Conservation (phyloP, 2,113 vertebrate species). For the Taurulus bubalis region DNA sequence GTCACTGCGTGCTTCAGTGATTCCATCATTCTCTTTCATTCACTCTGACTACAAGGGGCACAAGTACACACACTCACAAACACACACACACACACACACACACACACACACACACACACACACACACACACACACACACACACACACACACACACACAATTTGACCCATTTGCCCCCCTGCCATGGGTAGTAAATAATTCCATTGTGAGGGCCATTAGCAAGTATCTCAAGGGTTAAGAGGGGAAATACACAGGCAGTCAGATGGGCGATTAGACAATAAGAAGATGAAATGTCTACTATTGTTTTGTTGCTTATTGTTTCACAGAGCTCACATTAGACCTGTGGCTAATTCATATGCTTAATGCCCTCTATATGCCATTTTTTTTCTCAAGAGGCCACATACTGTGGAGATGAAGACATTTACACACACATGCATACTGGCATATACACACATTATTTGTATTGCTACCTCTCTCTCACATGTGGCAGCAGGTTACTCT, state of each 20-base stretch:
- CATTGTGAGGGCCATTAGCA: conserved; percentile 74
- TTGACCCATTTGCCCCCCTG: conserved; percentile 76
- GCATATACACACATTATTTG: conserved; percentile 42
- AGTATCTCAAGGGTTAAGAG: conserved; percentile 75
- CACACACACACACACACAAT: conserved; percentile 59
- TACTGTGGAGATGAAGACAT: conserved; percentile 50
- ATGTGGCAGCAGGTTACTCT: conserved; percentile 53
- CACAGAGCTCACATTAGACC: conserved; percentile 66
- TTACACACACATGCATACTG: conserved; percentile 20
- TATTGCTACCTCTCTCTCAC: conserved; percentile 52
- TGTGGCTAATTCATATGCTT: conserved; percentile 63
- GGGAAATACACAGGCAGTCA: conserved; percentile 66
- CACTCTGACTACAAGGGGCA: conserved; percentile 60
- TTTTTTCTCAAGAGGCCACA: conserved; percentile 37
- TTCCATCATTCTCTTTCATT: conserved; percentile 80
- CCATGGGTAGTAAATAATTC: conserved; percentile 80
- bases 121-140: background rate
- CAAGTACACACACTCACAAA: conserved; percentile 40
- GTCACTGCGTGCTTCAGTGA: conserved; percentile 83
- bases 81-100: conserved; percentile 29
- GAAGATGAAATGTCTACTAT: conserved; percentile 74
- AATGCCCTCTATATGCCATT: conserved; percentile 58
- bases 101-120: conserved; percentile 39
- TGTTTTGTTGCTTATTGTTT: conserved; percentile 71
- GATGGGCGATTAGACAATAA: conserved; percentile 80